A percentile compares a stretch with the other conserved stretches of the same genome.
Conservation (phyloP, 1,140 invertebrate species). For the Anadara kagoshimensis region DNA sequence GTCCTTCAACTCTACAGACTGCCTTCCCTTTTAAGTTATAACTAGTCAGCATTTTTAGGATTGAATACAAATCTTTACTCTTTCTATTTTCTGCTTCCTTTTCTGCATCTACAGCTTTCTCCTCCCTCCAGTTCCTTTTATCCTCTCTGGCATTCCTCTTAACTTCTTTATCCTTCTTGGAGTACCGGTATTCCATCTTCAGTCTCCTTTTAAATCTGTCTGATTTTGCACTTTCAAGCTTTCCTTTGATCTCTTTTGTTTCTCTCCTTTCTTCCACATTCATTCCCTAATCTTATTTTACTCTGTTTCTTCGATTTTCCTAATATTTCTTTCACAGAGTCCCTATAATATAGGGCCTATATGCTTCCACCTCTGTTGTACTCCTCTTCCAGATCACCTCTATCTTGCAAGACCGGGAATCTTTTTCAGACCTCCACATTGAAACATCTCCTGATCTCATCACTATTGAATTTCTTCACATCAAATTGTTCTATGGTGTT, state of each 20-base stretch:
- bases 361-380: not conserved
- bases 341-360: not conserved
- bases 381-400: not conserved
- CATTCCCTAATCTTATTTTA: not conserved
- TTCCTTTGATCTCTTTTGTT: not conserved
- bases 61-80: too few species aligned
- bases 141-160: not conserved
- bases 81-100: not conserved
- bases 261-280: not conserved
- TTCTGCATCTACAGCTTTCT: not conserved
- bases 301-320: not conserved
- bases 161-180: not conserved
- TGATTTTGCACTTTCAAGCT: constrained; percentile 1
- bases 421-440: constrained; percentile 1
- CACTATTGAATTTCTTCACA: constrained; percentile 5
- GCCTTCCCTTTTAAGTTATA: too few species aligned
- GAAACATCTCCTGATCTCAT: not conserved
- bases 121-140: not conserved
- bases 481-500: constrained; percentile 3
- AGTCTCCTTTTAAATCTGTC: constrained; percentile 1
- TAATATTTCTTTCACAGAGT: not conserved
- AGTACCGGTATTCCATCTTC: not conserved
- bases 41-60: too few species aligned
- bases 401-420: not conserved
- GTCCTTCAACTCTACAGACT: too few species aligned